phyloP scores from a whole-genome alignment of 2,113 vertebrate species.

The Plecturocebus donacophilus region DNA sequence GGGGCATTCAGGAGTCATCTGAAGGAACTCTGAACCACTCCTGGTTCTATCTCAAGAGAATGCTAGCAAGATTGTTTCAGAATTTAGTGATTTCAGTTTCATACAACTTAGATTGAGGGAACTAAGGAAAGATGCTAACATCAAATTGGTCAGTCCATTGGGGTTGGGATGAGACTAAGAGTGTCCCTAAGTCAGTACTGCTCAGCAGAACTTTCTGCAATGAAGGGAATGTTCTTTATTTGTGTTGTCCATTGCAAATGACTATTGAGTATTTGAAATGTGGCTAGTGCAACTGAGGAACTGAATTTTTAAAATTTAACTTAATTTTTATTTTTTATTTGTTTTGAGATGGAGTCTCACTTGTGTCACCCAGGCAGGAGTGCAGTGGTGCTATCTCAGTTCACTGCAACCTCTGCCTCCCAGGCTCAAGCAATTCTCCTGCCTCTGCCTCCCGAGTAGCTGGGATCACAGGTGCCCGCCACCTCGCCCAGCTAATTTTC shows the following conservation, averaged over 20 bases:
- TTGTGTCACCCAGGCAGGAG: too few species aligned
- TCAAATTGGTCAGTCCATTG: neutral
- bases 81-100: neutral
- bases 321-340: too few species aligned
- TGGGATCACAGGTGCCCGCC: too few species aligned
- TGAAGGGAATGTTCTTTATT: neutral
- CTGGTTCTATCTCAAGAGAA: neutral
- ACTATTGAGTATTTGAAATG: neutral
- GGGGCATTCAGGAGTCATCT: neutral
- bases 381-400: too few species aligned
- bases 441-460: too few species aligned
- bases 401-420: too few species aligned
- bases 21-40: neutral
- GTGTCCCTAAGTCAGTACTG: neutral
- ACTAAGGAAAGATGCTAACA: neutral
- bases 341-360: too few species aligned
- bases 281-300: neutral
- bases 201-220: neutral
- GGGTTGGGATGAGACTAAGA: neutral
- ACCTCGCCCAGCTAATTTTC: too few species aligned
- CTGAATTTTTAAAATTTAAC: neutral
- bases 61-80: neutral
- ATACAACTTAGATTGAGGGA: neutral
- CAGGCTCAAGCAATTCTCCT: too few species aligned
- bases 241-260: neutral